phyloP scores from a whole-genome alignment of 2,888 invertebrate species.

The Heliconius charithonia region DNA sequence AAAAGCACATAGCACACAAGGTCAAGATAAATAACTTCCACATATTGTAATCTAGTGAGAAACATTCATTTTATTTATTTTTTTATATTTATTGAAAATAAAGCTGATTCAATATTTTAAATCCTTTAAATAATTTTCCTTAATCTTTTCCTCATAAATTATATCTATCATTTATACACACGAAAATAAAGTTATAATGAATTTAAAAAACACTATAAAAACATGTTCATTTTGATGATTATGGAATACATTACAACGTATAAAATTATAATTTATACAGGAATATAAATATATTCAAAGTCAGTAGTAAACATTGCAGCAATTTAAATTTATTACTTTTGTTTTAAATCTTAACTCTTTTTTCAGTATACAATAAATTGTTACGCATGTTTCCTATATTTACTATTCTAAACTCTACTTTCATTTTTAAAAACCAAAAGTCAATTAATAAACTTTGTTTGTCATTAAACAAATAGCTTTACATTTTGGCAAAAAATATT shows the following conservation, averaged over 20 bases:
- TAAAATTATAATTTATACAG: too few relatives aligned
- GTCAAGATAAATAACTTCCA: constrained; percentile 47
- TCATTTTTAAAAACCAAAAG: constrained; percentile 4
- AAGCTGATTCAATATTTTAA: background rate
- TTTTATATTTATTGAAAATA: background rate
- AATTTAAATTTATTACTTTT: too few relatives aligned
- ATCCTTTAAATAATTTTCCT: background rate
- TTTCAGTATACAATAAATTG: background rate
- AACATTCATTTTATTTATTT: background rate
- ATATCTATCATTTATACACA: background rate
- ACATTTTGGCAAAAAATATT: background rate
- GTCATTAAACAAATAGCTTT: background rate
- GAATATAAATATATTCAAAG: too few relatives aligned
- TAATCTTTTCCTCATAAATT: background rate
- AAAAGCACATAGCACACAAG: constrained; percentile 47
- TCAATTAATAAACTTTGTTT: background rate
- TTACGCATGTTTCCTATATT: background rate
- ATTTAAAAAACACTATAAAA: background rate
- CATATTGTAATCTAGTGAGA: constrained; percentile 42
- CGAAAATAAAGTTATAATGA: background rate
- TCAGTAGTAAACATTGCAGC: too few relatives aligned
- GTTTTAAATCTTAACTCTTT: background rate
- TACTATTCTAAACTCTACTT: background rate
- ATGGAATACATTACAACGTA: too few relatives aligned
- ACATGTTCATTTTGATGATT: too few relatives aligned